phyloP scores from a whole-genome alignment of 2,888 invertebrate genomes.

The Cheilosia soror region DNA sequence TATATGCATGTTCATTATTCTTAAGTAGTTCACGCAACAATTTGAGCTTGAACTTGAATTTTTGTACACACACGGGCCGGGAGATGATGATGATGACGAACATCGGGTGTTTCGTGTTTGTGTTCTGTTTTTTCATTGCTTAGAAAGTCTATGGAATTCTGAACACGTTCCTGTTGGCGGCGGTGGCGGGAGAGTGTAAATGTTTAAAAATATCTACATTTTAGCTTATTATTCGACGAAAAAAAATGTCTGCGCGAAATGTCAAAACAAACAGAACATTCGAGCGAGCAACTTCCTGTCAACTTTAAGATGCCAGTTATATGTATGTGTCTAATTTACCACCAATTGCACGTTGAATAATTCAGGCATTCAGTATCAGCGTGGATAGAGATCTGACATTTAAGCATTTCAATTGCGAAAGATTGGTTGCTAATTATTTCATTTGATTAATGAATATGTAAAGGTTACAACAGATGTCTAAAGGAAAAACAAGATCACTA shows the following conservation, averaged over 20 bases:
- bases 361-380: constrained; percentile 9
- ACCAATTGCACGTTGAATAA: constrained; percentile 1
- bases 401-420: neutral
- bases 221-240: neutral
- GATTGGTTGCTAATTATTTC: neutral
- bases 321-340: neutral
- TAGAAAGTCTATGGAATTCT: constrained; percentile 43
- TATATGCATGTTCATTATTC: constrained; percentile 15
- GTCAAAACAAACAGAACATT: constrained; percentile 5
- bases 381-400: neutral
- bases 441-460: constrained; percentile 13
- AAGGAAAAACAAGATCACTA: constrained; percentile 13
- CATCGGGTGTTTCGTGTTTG: neutral
- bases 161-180: constrained; percentile 43
- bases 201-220: constrained; percentile 9
- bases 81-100: constrained; percentile 39
- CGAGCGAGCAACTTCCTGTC: neutral
- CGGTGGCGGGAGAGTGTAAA: neutral
- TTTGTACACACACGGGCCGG: constrained; percentile 18
- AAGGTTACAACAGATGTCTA: neutral
- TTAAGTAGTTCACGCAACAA: constrained; percentile 24
- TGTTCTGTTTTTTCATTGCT: neutral
- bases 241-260: neutral
- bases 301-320: neutral
- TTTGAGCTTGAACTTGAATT: constrained; percentile 63